Evolutionary conservation across 92 coral and sea anemone genomes (phyloP), one percentile per base, ranked within the genome.

Genomic region (Anthopleura xanthogrammica): DNA sequence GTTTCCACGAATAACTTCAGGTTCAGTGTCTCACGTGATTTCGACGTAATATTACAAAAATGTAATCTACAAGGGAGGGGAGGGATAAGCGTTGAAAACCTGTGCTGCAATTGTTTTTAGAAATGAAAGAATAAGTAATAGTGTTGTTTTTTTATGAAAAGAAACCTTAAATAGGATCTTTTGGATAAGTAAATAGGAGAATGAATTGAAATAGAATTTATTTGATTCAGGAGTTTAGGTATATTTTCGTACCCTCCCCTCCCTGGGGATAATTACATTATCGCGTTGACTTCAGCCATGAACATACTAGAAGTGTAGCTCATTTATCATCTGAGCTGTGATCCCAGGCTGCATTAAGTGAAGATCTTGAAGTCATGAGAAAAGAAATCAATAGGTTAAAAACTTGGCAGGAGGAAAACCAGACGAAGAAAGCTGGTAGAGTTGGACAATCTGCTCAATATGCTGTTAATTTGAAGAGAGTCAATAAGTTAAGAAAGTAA

Each of bases 251-350:
- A 62, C 70, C 70, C 39, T 62, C 70, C 70, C 29, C 70, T 62
- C 70, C 39, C 70, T 20, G 1, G 0, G 58, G 58, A 58, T 14
- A 14, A 58, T 23, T 5, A 1, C 29, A 62, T 3, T 62, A 23
- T 0, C 70, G 36, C 9, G 70, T 62, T 20, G 39, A 62, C 12
- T 20, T 62, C 70, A 54, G 58, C 58, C 58, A 12, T 50, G 54
- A 50, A 50, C 54, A n/a, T n/a, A n/a, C n/a, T n/a, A 82, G 99
- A 46, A 96, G 95, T 62, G 95, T 96, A 40, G 99, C 98, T 1
- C 99, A 96, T 60, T 76, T 96, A 9, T 95, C 97, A 23, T 92
- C 99, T 0, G 99, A 96, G 54, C 89, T 94, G 11, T 95, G 99
- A 24, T 92, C 99, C 23, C 99, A 96, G 75, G 95, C 99, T 2